Conservation (phyloP, 1,140 invertebrate species). For the Zaprionus gabonicus region DNA sequence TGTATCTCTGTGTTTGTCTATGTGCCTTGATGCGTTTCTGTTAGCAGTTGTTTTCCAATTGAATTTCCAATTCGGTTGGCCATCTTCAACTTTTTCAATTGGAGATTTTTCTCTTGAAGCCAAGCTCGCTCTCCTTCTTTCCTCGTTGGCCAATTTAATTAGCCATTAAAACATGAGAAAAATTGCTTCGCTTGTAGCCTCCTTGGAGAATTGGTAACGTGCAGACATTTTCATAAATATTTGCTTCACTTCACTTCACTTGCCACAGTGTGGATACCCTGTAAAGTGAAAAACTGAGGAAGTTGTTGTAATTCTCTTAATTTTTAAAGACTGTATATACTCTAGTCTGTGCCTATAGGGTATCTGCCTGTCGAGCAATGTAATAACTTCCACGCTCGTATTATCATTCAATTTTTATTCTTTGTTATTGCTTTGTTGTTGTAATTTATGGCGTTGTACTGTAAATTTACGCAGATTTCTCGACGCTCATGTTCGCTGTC, state of each 20-base stretch:
- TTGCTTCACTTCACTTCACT: constrained; percentile 5
- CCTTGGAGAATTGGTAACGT: constrained; percentile 49
- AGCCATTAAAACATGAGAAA: constrained; percentile 62
- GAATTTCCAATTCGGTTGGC: constrained; percentile 67
- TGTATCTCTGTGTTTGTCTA: constrained; percentile 29
- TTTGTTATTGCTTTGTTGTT: constrained; percentile 62
- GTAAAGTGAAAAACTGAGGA: background rate
- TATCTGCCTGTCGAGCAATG: background rate
- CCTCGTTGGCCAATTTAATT: constrained; percentile 68
- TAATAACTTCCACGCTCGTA: background rate
- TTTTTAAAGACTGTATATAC: too few species aligned
- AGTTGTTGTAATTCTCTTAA: too few species aligned
- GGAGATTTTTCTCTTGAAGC: constrained; percentile 41
- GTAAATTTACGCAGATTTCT: constrained; percentile 73
- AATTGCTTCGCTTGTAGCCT: constrained; percentile 13
- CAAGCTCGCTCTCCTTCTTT: constrained; percentile 10
- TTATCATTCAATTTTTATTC: constrained; percentile 50
- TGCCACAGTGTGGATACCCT: constrained; percentile 40
- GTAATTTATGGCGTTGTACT: constrained; percentile 40
- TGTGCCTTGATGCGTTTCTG: constrained; percentile 29
- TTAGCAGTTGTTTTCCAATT: constrained; percentile 65
- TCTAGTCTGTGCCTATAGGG: too few species aligned
- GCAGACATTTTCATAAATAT: constrained; percentile 69
- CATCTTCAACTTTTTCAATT: constrained; percentile 67
- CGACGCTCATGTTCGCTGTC: constrained; percentile 39